Percentiles rank a stretch among this genome's conserved stretches.
These are phyloP conservation scores for Anas platyrhynchos DNA, from an alignment of 2,113 vertebrate genomes.

Conservation along the genomic window DNA sequence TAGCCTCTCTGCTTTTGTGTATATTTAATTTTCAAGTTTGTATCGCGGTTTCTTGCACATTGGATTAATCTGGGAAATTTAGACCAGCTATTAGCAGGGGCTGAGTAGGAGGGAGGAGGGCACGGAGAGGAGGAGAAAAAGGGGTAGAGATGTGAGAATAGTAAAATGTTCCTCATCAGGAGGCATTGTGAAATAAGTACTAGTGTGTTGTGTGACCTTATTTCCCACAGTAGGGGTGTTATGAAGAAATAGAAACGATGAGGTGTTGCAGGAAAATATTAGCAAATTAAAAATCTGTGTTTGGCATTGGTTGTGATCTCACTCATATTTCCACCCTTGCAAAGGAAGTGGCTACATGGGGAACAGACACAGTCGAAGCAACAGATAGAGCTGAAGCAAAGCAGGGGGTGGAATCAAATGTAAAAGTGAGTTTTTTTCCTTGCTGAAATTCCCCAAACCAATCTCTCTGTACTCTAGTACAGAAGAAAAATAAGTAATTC, in stretches of 20 bases:
- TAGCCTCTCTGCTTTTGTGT: constrained; percentile 45
- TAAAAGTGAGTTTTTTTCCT: neutral
- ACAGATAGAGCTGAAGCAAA: neutral
- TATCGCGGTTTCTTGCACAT: constrained; percentile 50
- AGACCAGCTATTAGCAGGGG: constrained; percentile 49
- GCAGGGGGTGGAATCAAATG: neutral
- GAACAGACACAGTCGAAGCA: neutral
- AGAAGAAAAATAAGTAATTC: neutral
- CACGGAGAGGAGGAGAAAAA: constrained; percentile 25
- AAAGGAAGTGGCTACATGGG: neutral
- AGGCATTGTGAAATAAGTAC: constrained; percentile 64
- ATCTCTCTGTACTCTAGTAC: neutral
- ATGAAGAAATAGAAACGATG: neutral
- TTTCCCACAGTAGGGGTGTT: constrained; percentile 63
- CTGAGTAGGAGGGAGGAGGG: constrained; percentile 34
- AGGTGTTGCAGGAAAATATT: constrained; percentile 54
- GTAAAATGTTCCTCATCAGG: constrained; percentile 67
- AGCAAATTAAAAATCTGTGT: constrained; percentile 61
- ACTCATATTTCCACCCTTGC: constrained; percentile 15
- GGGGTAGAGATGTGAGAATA: constrained; percentile 54
- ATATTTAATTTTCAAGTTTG: constrained; percentile 58
- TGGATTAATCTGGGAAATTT: constrained; percentile 61
- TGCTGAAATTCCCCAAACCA: neutral
- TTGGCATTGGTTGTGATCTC: constrained; percentile 37
- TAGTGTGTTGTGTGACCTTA: constrained; percentile 51